Conservation (phyloP, 2,113 vertebrate species). For the Eclectus roratus region DNA sequence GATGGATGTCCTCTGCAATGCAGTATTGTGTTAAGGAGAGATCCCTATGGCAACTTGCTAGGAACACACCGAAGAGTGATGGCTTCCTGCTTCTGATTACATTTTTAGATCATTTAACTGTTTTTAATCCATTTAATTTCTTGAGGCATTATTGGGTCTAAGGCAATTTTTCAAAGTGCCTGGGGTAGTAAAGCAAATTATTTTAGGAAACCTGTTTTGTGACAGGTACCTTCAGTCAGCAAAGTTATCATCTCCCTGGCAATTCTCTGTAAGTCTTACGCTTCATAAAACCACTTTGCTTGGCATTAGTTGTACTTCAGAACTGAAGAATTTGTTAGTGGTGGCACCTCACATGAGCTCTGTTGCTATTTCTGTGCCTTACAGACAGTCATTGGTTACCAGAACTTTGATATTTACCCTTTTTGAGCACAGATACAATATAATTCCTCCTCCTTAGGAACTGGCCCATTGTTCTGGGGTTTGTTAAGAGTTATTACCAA, state of each 20-base stretch:
- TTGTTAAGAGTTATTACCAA: neutral
- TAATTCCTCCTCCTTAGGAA: neutral
- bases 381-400: neutral
- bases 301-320: neutral
- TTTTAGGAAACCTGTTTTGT: slow-evolving; percentile 13
- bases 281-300: neutral
- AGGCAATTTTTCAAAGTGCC: slow-evolving; percentile 20
- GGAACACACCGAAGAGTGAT: neutral
- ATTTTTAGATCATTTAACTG: neutral
- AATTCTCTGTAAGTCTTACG: neutral
- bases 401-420: neutral
- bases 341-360: neutral
- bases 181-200: slow-evolving; percentile 11
- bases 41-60: slow-evolving; percentile 1
- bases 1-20: neutral
- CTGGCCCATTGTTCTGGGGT: accelerated
- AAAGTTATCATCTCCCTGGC: neutral
- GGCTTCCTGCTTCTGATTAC: neutral
- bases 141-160: neutral
- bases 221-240: slow-evolving; percentile 21
- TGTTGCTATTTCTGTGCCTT: neutral
- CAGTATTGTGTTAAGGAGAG: neutral
- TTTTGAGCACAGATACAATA: neutral
- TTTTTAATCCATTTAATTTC: slow-evolving; percentile 36
- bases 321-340: neutral